A percentile compares a stretch with the other conserved stretches of the same genome.
Conservation (phyloP, 2,888 invertebrate species). For the Cheilosia vulpina region DNA sequence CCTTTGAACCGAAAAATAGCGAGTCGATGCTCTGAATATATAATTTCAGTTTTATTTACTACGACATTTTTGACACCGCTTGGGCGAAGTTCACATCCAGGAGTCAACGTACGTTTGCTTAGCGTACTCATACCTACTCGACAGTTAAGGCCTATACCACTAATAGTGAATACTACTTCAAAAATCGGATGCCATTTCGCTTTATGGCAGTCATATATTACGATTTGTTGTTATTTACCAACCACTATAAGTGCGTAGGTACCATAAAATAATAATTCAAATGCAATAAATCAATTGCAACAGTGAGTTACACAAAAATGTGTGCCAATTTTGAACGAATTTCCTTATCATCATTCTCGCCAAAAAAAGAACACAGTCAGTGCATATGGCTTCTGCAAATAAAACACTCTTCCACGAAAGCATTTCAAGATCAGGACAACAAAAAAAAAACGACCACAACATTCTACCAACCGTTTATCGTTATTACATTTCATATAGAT, state of each 20-base stretch:
- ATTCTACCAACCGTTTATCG: conserved; percentile 12
- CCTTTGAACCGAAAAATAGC: no score
- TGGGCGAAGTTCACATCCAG: no score
- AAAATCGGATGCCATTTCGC: background rate
- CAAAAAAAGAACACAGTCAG: background rate
- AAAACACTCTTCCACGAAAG: conserved; percentile 10
- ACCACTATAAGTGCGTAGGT: background rate
- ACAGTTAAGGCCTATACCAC: background rate
- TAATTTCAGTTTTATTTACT: no score
- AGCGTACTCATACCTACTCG: no score
- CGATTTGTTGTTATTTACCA: background rate
- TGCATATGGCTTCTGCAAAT: conserved; percentile 9
- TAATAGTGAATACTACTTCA: background rate
- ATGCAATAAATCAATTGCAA: conserved; percentile 31
- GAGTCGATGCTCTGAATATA: no score
- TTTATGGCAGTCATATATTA: background rate
- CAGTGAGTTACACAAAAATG: conserved; percentile 6
- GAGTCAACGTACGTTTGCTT: no score
- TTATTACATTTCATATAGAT: conserved; percentile 16
- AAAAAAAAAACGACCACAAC: background rate
- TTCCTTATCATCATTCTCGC: conserved; percentile 7
- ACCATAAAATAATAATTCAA: conserved; percentile 19
- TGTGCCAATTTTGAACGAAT: background rate
- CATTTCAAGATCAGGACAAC: conserved; percentile 10
- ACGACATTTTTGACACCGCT: no score